These are phyloP conservation scores for Cephalopholis sonnerati DNA, from an alignment of 2,113 vertebrate genomes.

Conservation along the genomic window DNA sequence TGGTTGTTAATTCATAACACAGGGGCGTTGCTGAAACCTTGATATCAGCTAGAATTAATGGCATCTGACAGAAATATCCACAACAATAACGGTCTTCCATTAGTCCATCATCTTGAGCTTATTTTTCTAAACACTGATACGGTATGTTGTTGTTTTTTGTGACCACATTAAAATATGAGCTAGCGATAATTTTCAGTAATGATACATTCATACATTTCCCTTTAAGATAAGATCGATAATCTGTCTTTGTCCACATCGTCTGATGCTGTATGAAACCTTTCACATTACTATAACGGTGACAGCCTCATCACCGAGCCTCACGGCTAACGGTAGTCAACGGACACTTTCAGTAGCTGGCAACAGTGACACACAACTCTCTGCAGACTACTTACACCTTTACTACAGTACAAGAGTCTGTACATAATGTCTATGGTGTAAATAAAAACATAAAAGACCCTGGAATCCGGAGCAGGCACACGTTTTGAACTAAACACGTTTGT, in stretches of 20 bases:
- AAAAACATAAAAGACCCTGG: not conserved
- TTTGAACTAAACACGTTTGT: slow-evolving; percentile 2
- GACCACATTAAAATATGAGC: not conserved
- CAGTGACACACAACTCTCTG: not conserved
- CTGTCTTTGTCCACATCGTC: not conserved
- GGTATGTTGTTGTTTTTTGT: no score
- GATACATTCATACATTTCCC: not conserved
- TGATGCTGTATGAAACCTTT: not conserved
- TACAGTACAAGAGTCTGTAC: no score
- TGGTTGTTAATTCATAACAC: not conserved
- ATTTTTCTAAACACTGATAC: not conserved
- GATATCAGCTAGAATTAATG: not conserved
- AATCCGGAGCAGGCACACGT: not conserved
- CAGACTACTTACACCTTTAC: not conserved
- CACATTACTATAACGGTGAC: not conserved
- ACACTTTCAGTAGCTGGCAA: not conserved
- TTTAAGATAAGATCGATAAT: not conserved
- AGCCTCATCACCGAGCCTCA: not conserved
- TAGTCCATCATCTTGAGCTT: not conserved
- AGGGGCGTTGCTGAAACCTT: not conserved
- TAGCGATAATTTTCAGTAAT: accelerated
- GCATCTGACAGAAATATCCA: not conserved
- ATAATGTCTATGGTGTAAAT: not conserved
- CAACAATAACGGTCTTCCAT: not conserved
- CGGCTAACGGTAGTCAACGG: not conserved